phyloP scores from a whole-genome alignment of 2,888 invertebrate genomes.

The Plagiodera versicolora region DNA sequence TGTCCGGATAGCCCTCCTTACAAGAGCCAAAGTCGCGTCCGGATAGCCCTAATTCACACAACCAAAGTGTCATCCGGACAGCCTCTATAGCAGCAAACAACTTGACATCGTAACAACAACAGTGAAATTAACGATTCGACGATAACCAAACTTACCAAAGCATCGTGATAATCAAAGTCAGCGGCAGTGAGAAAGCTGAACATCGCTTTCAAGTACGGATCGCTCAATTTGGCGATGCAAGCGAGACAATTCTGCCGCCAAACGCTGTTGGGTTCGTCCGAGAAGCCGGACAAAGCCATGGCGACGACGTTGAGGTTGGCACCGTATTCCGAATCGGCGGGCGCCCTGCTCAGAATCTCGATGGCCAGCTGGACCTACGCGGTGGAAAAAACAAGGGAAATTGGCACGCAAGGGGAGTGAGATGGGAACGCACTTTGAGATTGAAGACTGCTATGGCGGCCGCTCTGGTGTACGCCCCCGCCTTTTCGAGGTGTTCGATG shows the following conservation, averaged over 20 bases:
- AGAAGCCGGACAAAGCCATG: conserved; percentile 83
- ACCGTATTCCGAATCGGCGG: conserved; percentile 44
- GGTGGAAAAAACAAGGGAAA: neutral
- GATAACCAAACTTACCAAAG: conserved; percentile 76
- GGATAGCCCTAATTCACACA: neutral
- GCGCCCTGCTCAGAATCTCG: conserved; percentile 79
- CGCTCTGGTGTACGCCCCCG: conserved; percentile 76
- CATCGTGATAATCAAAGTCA: conserved; percentile 72
- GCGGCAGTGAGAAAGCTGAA: conserved; percentile 88
- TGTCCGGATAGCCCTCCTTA: no score
- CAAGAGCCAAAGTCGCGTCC: no score
- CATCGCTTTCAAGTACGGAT: conserved; percentile 88
- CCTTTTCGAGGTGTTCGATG: conserved; percentile 71
- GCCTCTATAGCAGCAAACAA: neutral
- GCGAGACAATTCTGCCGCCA: conserved; percentile 76
- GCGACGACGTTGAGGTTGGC: conserved; percentile 67
- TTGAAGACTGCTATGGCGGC: conserved; percentile 92
- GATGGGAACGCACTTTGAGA: conserved; percentile 60
- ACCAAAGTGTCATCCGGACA: neutral
- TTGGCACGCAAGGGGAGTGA: no score
- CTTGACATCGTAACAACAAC: no score
- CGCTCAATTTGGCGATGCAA: conserved; percentile 77
- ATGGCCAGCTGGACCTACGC: conserved; percentile 72
- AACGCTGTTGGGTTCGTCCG: conserved; percentile 78
- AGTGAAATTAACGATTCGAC: no score